Evolutionary conservation across 1,140 invertebrate genomes (phyloP).

Genomic region (Drosophila murphyi): DNA sequence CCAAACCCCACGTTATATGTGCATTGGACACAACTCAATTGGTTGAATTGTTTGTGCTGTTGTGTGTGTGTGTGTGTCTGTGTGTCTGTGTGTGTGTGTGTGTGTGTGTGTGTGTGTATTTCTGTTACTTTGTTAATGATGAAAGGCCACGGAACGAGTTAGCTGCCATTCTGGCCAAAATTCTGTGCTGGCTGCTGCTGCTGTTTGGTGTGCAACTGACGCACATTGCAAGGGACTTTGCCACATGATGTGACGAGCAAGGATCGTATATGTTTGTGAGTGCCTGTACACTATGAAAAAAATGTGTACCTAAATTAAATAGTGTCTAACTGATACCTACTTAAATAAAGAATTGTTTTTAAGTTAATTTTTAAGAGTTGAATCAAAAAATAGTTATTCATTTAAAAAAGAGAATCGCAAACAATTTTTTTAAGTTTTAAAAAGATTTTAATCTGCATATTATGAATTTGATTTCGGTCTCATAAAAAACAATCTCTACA

Average conservation of each 20-base stretch:
- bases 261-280: neutral
- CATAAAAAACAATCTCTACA: too few relatives aligned
- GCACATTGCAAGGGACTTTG: constrained; percentile 47
- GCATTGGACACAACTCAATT: constrained; percentile 66
- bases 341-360: neutral
- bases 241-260: constrained; percentile 32
- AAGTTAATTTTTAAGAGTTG: too few relatives aligned
- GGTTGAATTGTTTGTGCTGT: constrained; percentile 34
- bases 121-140: constrained; percentile 60
- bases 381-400: too few relatives aligned
- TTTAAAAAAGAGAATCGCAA: too few relatives aligned
- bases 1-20: constrained; percentile 40
- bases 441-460: too few relatives aligned
- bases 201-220: constrained; percentile 51
- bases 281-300: neutral
- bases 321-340: too few relatives aligned
- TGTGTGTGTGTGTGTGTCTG: constrained; percentile 6
- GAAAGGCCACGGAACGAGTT: constrained; percentile 66
- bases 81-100: too few relatives aligned
- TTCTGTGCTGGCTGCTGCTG: constrained; percentile 33
- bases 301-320: too few relatives aligned
- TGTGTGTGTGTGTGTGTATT: constrained; percentile 32
- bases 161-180: constrained; percentile 63
- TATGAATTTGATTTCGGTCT: too few relatives aligned
- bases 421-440: too few relatives aligned